Evolutionary conservation across 2,797 vertebrate genomes (phyloP), one percentile per base, ranked within the genome.

Genomic region (Vespertilio murinus): DNA sequence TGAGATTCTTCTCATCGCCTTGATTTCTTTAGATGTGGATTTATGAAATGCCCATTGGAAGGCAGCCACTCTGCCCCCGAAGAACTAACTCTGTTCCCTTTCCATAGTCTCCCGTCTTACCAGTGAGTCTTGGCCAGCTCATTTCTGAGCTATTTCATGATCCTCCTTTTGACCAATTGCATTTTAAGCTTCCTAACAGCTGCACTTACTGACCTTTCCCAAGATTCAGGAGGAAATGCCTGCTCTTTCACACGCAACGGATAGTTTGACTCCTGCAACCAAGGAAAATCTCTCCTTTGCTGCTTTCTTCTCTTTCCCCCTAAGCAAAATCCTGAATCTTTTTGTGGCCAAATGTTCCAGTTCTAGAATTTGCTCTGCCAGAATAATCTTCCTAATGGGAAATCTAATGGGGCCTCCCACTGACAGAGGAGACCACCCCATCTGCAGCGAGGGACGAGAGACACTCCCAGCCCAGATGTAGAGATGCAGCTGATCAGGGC

Each of bases 381-480:
- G 93, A 95, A 96, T 82, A 2, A 49, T 78, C 71, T 96, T 89
- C 92, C 71, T 95, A 93, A 70, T 1, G 0, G 91, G 67, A 97
- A 92, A 82, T 95, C 95, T 79, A 90, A 83, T 61, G 85, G 92
- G 94, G 97, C 97, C 95, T 90, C 96, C 96, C 94, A 95, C 78
- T 93, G 91, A 95, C 87, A 96, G 77, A 83, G 80, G 93, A 91
- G 97, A 85, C 94, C 96, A 90, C 90, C 94, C 88, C 90, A 96
- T 98, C 94, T 97, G 95, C 96, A 94, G 77, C 74, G 54, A 92
- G 90, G 95, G 97, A 95, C 85, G 0, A 93, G 83, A 96, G 93
- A 96, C 92, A 97, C 85, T 96, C 97, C 97, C 97, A 96, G 83
- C 75, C 93, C 8, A 22, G 85, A 91, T 97, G 97, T 93, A 88